Conservation (phyloP, 1,140 invertebrate species). For the Panulirus ornatus region DNA sequence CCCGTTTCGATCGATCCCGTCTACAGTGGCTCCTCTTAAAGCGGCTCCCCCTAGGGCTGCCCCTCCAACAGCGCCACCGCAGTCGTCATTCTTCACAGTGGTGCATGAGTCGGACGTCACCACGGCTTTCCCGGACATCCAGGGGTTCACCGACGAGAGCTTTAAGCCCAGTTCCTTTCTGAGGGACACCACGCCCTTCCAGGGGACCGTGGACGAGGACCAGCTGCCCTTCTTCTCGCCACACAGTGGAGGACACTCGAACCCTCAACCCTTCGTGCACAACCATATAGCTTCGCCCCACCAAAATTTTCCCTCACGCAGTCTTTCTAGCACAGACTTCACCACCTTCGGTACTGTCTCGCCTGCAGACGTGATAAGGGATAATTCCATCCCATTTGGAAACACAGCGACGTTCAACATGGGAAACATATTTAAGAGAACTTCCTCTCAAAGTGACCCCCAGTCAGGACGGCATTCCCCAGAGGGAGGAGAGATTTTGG, state of each 20-base stretch:
- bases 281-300: constrained; percentile 13
- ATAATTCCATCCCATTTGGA: constrained; percentile 41
- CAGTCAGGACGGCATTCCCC: not conserved
- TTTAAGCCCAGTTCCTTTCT: constrained; percentile 44
- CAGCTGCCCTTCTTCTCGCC: constrained; percentile 4
- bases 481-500: not conserved
- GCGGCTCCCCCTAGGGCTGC: not conserved
- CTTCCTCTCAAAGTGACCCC: not conserved
- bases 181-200: constrained; percentile 44
- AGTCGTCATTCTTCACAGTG: constrained; percentile 60
- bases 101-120: constrained; percentile 25
- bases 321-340: constrained; percentile 17
- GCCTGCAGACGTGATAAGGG: not conserved
- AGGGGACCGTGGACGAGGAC: constrained; percentile 56
- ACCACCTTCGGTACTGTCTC: constrained; percentile 10
- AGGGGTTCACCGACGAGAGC: constrained; percentile 56
- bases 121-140: constrained; percentile 25
- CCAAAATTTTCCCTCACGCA: constrained; percentile 36
- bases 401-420: constrained; percentile 42
- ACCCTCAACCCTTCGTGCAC: constrained; percentile 6
- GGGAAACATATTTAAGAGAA: not conserved
- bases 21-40: not conserved
- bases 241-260: not conserved
- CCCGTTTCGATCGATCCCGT: not conserved
- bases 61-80: not conserved